These are phyloP conservation scores for Listronotus bonariensis DNA, from an alignment of 1,140 invertebrate species.

Conservation along the genomic window DNA sequence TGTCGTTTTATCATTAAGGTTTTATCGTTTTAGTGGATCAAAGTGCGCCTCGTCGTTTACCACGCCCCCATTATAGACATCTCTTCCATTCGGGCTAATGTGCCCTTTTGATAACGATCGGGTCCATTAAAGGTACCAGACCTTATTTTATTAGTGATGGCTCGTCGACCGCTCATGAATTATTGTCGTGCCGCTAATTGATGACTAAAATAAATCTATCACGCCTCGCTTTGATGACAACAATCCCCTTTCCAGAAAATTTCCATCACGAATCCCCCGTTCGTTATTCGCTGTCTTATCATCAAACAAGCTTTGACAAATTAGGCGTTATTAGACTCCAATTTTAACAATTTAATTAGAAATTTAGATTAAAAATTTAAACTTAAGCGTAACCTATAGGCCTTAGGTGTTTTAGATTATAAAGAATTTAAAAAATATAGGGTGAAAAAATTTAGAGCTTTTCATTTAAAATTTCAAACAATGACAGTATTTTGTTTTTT, in stretches of 20 bases:
- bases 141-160: slow-evolving; percentile 40
- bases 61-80: slow-evolving; percentile 36
- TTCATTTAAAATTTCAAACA: too few relatives aligned
- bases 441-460: too few relatives aligned
- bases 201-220: slow-evolving; percentile 32
- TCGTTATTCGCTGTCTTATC: slow-evolving; percentile 3
- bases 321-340: slow-evolving; percentile 10
- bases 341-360: slow-evolving; percentile 5
- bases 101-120: slow-evolving; percentile 43
- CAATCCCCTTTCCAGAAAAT: slow-evolving; percentile 12
- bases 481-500: too few relatives aligned
- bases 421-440: too few relatives aligned
- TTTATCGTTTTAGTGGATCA: slow-evolving; percentile 37
- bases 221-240: slow-evolving; percentile 21
- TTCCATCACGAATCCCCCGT: slow-evolving; percentile 11
- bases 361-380: too few relatives aligned
- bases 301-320: slow-evolving; percentile 20
- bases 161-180: slow-evolving; percentile 33
- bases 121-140: slow-evolving; percentile 42
- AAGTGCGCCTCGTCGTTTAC: slow-evolving; percentile 27
- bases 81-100: slow-evolving; percentile 35
- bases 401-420: too few relatives aligned
- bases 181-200: slow-evolving; percentile 40
- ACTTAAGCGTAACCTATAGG: too few relatives aligned
- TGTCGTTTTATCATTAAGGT: slow-evolving; percentile 40